Base-by-base conservation (phyloP, 2,113 vertebrate genomes). In the Lontra canadensis region DNA sequence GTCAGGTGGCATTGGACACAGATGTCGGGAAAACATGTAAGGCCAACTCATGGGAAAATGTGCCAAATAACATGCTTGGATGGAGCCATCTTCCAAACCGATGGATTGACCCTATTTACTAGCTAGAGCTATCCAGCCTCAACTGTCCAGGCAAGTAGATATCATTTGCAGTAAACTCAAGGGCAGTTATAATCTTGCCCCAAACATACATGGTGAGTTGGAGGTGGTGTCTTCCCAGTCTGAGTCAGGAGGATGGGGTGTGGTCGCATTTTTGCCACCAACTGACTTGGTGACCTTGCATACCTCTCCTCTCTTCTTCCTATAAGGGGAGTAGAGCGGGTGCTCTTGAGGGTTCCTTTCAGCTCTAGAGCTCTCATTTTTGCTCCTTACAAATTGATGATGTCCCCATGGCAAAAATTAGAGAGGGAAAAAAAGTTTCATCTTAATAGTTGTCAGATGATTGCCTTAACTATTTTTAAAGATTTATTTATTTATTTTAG, bases 101-200 rank as follows among this genome's bases (percentile, higher is more conserved):
- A 88, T 23, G 76, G 29, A 47, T 81, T 87, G n/a, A 81, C 4
- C 21, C 31, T 93, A 34, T 91, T 88, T 73, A 92, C 73, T 55
- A 92, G 21, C 25, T 49, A 92, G 84, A 31, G 4, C 76, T 93
- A 80, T 80, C 25, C 20, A 85, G n/a, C 15, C 17, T 85, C 26
- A 89, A 39, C n/a, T 49, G 29, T 89, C 14, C 11, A 65, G 59
- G 26, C 23, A 97, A 95, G 73, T 59, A 86, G 29, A 59, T 15
- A 95, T 61, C 17, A 69, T 85, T 97, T 97, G n/a, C 3, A 90
- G 55, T 74, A 85, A 74, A 85, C 20, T 85, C 52, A 96, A 96
- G 57, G 93, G 31, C 29, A 39, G 59, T 89, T 67, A 82, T 79
- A 78, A 89, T 79, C 15, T 12, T 89, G 52, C 20, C 65, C 13